Evolutionary conservation across 2,888 invertebrate genomes (phyloP).

Genomic region (Aporophyla nigra): DNA sequence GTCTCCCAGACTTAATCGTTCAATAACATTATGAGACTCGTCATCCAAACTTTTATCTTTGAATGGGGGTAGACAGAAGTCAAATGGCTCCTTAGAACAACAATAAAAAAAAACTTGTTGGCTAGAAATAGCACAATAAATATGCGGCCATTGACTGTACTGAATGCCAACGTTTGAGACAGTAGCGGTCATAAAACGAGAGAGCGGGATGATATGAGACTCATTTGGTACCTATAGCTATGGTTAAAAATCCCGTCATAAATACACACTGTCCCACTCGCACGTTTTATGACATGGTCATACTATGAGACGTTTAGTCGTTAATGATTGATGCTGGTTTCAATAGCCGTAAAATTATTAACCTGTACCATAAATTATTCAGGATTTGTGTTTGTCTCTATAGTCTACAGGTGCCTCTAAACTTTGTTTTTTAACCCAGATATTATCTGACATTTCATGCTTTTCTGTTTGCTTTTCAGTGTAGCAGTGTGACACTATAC

Average conservation of each 20-base stretch:
- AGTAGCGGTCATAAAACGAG: neutral
- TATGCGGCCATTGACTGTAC: neutral
- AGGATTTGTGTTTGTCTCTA: neutral
- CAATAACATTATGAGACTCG: conserved; percentile 72
- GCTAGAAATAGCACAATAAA: neutral
- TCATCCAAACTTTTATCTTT: conserved; percentile 44
- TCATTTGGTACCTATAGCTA: neutral
- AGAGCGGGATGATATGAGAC: neutral
- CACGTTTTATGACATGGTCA: neutral
- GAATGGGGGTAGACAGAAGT: neutral
- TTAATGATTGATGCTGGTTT: conserved; percentile 38
- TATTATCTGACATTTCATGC: too few species aligned
- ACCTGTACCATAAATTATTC: neutral
- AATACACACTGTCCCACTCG: neutral
- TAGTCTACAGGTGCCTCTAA: neutral
- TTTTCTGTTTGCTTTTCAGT: too few species aligned
- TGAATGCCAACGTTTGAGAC: neutral
- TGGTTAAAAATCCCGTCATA: neutral
- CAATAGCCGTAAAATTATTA: neutral
- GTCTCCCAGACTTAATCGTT: conserved; percentile 67
- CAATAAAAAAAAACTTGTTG: neutral
- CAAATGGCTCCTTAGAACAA: neutral
- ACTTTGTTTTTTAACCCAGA: too few species aligned
- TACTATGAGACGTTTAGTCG: neutral
- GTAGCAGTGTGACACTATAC: too few species aligned